Base-by-base conservation (phyloP, 1,140 invertebrate species). In the Ganaspis sp. region DNA sequence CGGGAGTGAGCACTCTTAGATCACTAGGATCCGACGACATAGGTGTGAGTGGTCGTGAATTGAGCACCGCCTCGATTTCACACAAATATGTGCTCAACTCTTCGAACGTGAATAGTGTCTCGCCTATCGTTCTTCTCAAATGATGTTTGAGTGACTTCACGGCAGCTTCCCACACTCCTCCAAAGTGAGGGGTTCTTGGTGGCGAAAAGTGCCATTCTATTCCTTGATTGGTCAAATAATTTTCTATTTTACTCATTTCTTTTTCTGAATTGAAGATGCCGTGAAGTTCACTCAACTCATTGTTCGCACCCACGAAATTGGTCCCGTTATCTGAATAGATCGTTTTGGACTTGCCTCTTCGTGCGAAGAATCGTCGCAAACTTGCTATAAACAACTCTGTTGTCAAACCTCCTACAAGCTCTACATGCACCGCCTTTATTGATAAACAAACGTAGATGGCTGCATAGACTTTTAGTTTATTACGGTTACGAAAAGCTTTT, bases 281-380 rank as follows among this genome's bases (percentile, higher is more conserved):
- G 3, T 42, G 21, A 6, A 76, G 11, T 64, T 76, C 37, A 1
- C 17, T 42, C 64, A 73, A 53, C 15, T 77, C 70, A 58, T 77
- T 77, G 3, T 72, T 73, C 11, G 76, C 70, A 1, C 76, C 76
- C 0, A 77, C 42, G 40, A 77, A 73, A 19, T 72, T 72, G 0
- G 75, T 72, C 15, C 34, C 69, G 17, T 76, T 76, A 49, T 75
- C 87, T 15, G 71, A 84, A 72, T 79, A 80, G 8, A 89, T 23
- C n/a, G 76, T 23, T 9, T 69, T 17, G 1, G 83, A 73, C n/a
- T 70, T 53, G 15, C 87, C 85, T 74, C 89, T 58, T 17, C 85
- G 17, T 11, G 81, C 70, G 9, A 88, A 70, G 72, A 91, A 90
- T 23, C 89, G 69, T 19, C 82, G 72, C 1, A 89, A 76, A 12